Evolutionary conservation across 2,888 invertebrate species (phyloP), one percentile per base, ranked within the genome.

Genomic region (Agonopterix arenella): DNA sequence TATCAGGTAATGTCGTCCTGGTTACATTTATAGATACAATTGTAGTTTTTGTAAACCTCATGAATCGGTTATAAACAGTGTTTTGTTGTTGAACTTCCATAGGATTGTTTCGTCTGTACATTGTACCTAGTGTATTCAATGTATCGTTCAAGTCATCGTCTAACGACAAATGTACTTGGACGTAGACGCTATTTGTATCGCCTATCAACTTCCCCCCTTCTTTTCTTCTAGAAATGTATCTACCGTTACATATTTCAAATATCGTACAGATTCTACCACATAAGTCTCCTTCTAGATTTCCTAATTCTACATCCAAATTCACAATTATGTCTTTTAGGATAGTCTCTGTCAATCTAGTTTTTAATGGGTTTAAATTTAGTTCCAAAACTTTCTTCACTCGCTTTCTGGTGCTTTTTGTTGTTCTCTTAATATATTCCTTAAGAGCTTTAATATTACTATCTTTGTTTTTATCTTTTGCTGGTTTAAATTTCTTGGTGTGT

Each of bases 191-290:
- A 11, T 71, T 65, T 4, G 8, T 43, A 11, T 8, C 11, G 13
- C 13, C 37, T 46, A 11, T 59, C 52, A 4, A 45, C 11, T 43
- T 2, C 28, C 10, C 16, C n/a, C 37, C 49, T 5, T 50, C 40
- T 7, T 41, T 43, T 9, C 60, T 53, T 37, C 61, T 60, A 10
- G 46, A 46, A 7, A 42, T 47, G 45, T 53, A 65, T 45, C 52
- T 60, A 4, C 72, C 64, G 36, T 84, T 82, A 47, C 85, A 85
- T 0, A 61, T 49, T 1, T 61, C 52, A 48, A 86, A 85, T 13
- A 57, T 52, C 0, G 52, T 43, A 55, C 85, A 86, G n/a, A 80
- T 59, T 49, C 55, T 66, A 1, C 59, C 54, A 10, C 52, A 49
- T 2, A 64, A 58, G 7, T 68, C 64, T 2, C 53, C 57, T 56